Percentiles rank a stretch among this genome's conserved stretches.
Evolutionary conservation across 2,797 vertebrate genomes (phyloP).

Genomic region (Rhabdophis nuchalis): DNA sequence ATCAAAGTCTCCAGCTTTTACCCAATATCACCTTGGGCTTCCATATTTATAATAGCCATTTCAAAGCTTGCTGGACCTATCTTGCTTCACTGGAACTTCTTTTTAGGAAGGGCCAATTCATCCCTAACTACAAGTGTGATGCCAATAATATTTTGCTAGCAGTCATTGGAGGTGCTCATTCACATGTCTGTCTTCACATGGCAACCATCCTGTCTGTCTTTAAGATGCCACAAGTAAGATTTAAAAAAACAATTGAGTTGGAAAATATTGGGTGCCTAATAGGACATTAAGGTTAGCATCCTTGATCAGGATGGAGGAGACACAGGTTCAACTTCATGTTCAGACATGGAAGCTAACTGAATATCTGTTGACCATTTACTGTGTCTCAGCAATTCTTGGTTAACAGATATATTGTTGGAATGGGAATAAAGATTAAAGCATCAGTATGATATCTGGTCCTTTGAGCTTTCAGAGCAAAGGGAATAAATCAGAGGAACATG

Average conservation of each 20-base stretch:
- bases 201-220: not conserved
- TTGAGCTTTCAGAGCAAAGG: not conserved
- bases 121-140: not conserved
- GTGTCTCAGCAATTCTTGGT: not conserved
- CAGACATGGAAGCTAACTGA: not conserved
- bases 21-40: not conserved
- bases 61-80: not conserved
- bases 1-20: not conserved
- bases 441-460: not conserved
- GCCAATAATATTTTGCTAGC: not conserved
- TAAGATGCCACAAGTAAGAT: constrained; percentile 9
- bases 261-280: not conserved
- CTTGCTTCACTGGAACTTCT: not conserved
- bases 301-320: not conserved
- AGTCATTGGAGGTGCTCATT: not conserved
- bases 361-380: not conserved
- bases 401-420: not conserved
- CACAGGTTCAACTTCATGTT: not conserved
- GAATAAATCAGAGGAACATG: not conserved
- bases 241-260: no score
- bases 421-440: not conserved
- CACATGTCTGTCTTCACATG: not conserved
- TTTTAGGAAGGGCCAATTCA: not conserved
- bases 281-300: not conserved
- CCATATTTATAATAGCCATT: not conserved